Conservation (phyloP, 1,140 invertebrate species). For the Drosophila saltans region DNA sequence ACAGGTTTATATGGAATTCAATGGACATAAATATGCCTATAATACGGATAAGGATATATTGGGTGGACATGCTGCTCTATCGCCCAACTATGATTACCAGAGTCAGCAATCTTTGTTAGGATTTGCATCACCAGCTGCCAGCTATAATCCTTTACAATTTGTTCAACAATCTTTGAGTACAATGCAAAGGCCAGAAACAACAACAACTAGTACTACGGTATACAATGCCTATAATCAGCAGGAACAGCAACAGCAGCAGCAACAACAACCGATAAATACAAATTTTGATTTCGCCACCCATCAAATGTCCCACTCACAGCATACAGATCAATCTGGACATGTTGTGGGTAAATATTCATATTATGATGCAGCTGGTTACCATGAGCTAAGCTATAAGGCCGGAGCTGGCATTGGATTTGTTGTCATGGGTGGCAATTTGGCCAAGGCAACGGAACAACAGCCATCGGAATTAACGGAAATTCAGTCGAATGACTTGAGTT, state of each 20-base stretch:
- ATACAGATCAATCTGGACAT: conserved; percentile 87
- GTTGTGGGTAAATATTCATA: conserved; percentile 89
- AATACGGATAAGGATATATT: conserved; percentile 49
- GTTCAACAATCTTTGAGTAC: conserved; percentile 47
- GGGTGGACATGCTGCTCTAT: conserved; percentile 28
- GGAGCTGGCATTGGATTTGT: conserved; percentile 73
- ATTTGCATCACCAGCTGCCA: not conserved
- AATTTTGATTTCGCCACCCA: conserved; percentile 69
- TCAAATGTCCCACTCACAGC: conserved; percentile 87
- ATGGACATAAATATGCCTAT: conserved; percentile 61
- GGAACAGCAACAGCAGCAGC: not conserved
- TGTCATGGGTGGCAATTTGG: conserved; percentile 72
- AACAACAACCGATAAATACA: not conserved
- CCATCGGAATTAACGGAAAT: conserved; percentile 32
- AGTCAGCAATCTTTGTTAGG: conserved; percentile 17
- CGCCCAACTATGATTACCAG: conserved; percentile 39
- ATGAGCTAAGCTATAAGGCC: conserved; percentile 73
- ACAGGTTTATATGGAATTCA: conserved; percentile 61
- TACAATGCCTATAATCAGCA: not conserved
- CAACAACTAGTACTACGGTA: not conserved
- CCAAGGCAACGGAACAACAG: conserved; percentile 41
- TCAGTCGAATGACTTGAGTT: conserved; percentile 43
- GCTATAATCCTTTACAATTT: conserved; percentile 33
- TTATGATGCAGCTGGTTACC: conserved; percentile 85
- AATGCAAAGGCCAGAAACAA: conserved; percentile 10